Conservation (phyloP, 2,113 vertebrate genomes). For the Chionodraco myersi region DNA sequence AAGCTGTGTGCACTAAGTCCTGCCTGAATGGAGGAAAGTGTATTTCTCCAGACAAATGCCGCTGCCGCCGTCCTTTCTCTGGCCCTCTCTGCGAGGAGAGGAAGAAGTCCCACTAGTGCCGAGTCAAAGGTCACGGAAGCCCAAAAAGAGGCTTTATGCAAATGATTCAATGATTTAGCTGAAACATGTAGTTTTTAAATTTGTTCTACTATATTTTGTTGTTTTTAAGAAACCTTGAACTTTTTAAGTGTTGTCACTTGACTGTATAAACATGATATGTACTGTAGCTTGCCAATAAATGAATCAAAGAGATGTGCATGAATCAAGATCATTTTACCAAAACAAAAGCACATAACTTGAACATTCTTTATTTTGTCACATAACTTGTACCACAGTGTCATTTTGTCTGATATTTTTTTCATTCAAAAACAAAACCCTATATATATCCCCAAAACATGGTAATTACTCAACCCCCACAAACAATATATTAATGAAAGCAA, state of each 20-base stretch:
- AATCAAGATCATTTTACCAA: conserved; percentile 15
- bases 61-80: conserved; percentile 82
- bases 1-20: conserved; percentile 85
- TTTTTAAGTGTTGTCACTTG: conserved; percentile 12
- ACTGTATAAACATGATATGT: conserved; percentile 35
- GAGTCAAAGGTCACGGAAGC: conserved; percentile 36
- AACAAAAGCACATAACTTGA: neutral
- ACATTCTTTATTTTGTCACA: conserved; percentile 48
- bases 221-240: conserved; percentile 21
- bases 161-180: neutral
- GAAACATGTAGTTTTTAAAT: conserved; percentile 22
- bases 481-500: conserved; percentile 38
- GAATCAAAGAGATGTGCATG: conserved; percentile 13
- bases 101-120: conserved; percentile 74
- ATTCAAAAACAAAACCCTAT: conserved; percentile 15
- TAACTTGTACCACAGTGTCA: conserved; percentile 21
- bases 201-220: conserved; percentile 11
- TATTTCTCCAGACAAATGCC: conserved; percentile 85
- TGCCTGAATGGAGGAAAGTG: conserved; percentile 90
- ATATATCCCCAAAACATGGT: neutral
- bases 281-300: conserved; percentile 48
- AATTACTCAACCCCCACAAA: neutral
- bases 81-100: conserved; percentile 85
- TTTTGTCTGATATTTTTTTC: neutral
- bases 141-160: neutral